phyloP scores from a whole-genome alignment of 2,113 vertebrate genomes.

The Neotoma lepida region DNA sequence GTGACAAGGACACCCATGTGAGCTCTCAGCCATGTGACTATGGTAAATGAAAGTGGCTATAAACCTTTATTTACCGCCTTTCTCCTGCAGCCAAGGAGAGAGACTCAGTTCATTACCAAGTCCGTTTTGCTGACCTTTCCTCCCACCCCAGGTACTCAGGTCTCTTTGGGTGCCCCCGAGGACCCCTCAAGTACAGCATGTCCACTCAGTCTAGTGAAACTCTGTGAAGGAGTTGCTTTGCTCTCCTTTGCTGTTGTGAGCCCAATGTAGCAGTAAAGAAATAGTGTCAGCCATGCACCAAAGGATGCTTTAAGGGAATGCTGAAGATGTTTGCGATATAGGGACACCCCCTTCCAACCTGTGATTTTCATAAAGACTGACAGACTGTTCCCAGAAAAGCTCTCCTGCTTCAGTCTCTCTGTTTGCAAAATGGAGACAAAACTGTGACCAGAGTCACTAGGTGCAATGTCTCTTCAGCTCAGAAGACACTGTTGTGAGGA shows the following conservation, averaged over 20 bases:
- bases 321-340: not conserved
- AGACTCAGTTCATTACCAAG: not conserved
- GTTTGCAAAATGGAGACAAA: not conserved
- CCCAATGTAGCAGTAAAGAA: not conserved
- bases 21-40: not conserved
- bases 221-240: not conserved
- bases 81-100: not conserved
- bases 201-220: not conserved
- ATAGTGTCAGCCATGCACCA: not conserved
- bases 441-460: not conserved
- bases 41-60: not conserved
- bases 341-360: not conserved
- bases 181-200: not conserved
- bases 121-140: not conserved
- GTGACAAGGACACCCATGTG: not conserved
- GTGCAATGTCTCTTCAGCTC: not conserved
- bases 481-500: not conserved
- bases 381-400: not conserved
- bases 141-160: not conserved
- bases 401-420: constrained; percentile 1
- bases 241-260: not conserved
- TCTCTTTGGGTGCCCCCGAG: not conserved
- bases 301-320: not conserved
- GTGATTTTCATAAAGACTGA: not conserved
- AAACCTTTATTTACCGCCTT: not conserved